Percentiles rank a stretch among this genome's conserved stretches.
Conservation (phyloP, 2,797 vertebrate species). For the Apodemus agrarius region DNA sequence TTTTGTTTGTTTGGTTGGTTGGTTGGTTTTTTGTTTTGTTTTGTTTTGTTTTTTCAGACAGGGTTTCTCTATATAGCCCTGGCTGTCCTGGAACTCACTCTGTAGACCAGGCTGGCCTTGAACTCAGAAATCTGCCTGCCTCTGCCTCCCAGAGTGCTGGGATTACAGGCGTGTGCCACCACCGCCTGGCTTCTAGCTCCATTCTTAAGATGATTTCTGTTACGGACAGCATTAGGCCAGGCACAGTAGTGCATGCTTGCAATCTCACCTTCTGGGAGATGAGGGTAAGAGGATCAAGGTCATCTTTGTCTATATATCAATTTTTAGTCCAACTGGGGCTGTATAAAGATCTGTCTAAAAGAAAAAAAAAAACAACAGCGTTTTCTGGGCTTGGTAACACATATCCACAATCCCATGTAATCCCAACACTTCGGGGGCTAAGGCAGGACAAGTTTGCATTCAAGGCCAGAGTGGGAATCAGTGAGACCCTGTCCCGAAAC, state of each 20-base stretch:
- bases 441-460: background rate
- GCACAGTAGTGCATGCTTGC: background rate
- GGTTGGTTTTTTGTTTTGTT: too few relatives aligned
- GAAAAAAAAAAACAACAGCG: background rate
- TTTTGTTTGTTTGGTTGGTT: too few relatives aligned
- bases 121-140: too few relatives aligned
- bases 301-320: background rate
- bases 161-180: too few relatives aligned
- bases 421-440: background rate
- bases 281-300: background rate
- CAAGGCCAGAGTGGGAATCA: background rate
- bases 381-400: background rate
- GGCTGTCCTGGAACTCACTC: too few relatives aligned
- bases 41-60: too few relatives aligned
- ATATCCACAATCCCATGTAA: background rate
- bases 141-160: too few relatives aligned
- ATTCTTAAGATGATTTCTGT: background rate
- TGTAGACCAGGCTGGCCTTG: too few relatives aligned
- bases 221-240: background rate
- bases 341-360: background rate
- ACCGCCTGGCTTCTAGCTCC: too few relatives aligned
- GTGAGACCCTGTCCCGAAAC: background rate
- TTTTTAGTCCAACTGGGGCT: background rate
- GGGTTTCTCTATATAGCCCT: too few relatives aligned
- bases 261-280: background rate